These are phyloP conservation scores for Antechinus flavipes DNA, from an alignment of 2,113 vertebrate species.

Conservation along the genomic window DNA sequence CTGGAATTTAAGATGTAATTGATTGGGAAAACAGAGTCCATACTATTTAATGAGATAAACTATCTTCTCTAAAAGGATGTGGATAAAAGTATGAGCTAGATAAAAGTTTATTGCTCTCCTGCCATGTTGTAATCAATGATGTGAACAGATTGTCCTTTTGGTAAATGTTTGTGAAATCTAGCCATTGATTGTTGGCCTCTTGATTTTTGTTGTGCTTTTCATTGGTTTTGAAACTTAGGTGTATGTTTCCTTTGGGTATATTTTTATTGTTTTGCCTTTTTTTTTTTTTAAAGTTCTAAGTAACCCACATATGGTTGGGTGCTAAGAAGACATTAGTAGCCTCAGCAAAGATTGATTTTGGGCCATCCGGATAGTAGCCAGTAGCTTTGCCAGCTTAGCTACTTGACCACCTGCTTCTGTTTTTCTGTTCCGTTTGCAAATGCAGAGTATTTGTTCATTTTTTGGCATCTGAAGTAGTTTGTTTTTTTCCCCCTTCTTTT, in stretches of 20 bases:
- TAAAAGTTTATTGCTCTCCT: constrained; percentile 6
- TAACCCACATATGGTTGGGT: constrained; percentile 56
- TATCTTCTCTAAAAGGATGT: neutral
- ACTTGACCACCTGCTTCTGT: constrained; percentile 82
- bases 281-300: constrained; percentile 40
- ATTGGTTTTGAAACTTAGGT: neutral
- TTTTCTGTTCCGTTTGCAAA: constrained; percentile 78
- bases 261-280: constrained; percentile 28
- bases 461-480: constrained; percentile 58
- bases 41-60: neutral
- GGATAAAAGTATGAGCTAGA: neutral
- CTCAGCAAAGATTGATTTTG: constrained; percentile 70
- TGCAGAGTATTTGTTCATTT: constrained; percentile 70
- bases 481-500: neutral
- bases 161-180: neutral
- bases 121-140: constrained; percentile 1
- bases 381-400: constrained; percentile 75
- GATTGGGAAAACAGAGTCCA: neutral
- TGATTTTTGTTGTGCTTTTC: neutral
- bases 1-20: neutral
- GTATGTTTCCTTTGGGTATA: constrained; percentile 32
- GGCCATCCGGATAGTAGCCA: constrained; percentile 72
- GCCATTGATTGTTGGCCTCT: constrained; percentile 1
- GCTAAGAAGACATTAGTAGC: constrained; percentile 53
- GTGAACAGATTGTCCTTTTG: neutral